Evolutionary conservation across 2,888 invertebrate species (phyloP), one percentile per base, ranked within the genome.

Genomic region (Rhagophthalmus giganteus): DNA sequence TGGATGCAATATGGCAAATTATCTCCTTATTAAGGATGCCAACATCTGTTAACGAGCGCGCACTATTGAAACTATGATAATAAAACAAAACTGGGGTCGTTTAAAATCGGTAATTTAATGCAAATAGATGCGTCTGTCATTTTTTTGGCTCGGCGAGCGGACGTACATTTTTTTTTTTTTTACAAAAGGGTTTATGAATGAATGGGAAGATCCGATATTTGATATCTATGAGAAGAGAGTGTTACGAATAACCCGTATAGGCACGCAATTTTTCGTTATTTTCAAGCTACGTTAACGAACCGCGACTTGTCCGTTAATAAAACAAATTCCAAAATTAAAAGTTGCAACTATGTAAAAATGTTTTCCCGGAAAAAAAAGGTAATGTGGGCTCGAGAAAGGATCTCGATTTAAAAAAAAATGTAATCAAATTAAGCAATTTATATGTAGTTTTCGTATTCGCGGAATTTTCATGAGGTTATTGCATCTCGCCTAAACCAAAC

Each of bases 201-300:
- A 30, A 30, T 30, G 11, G 11, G 33, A 33, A 33, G 33, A 33
- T 16, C 33, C 8, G 30, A 16, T 16, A 33, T 15, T 3, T 13
- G 33, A 33, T 33, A 33, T 33, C 33, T 33, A 33, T 33, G 33
- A 33, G 33, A 33, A 33, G 33, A 16, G 16, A n/a, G n/a, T 13
- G 14, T 33, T 16, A 7, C 8, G 8, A 3, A 4, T 7, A 27
- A 3, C 10, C 9, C 10, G 10, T 10, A 27, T 10, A 4, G 3
- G 7, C 3, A 2, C 10, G 3, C 3, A 27, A 27, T 27, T 2
- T 27, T 27, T 27, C 27, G 27, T 27, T 24, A 6, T 24, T 24
- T 6, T 24, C 7, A 24, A 24, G n/a, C n/a, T n/a, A n/a, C n/a
- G n/a, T n/a, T n/a, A n/a, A n/a, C n/a, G n/a, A n/a, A n/a, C n/a